phyloP scores from a whole-genome alignment of 2,888 invertebrate species.

The Meganola albula region DNA sequence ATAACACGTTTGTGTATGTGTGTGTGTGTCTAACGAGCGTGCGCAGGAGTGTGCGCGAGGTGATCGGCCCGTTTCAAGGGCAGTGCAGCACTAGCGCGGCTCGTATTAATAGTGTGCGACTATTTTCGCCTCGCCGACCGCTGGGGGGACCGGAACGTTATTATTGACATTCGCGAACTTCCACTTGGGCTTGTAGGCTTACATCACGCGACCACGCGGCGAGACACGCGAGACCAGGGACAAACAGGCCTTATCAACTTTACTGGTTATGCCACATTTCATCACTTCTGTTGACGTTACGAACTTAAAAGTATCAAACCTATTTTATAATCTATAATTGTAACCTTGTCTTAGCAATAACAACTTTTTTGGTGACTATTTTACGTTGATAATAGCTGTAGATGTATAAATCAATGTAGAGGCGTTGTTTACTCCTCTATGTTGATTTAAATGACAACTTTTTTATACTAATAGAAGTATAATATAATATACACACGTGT shows the following conservation, averaged over 20 bases:
- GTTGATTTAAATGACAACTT: no score
- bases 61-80: conserved; percentile 76
- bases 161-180: conserved; percentile 74
- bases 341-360: no score
- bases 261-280: not conserved
- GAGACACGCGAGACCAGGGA: conserved; percentile 22
- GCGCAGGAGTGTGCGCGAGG: conserved; percentile 64
- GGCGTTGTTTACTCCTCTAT: no score
- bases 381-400: no score
- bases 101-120: conserved; percentile 74
- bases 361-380: no score
- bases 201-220: conserved; percentile 36
- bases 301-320: no score
- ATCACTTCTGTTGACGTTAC: no score
- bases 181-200: conserved; percentile 49
- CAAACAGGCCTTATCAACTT: no score
- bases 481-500: no score
- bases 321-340: no score
- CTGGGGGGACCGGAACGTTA: conserved; percentile 68
- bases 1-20: conserved; percentile 34
- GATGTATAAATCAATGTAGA: no score
- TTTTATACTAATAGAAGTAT: no score
- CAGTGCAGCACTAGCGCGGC: conserved; percentile 71
- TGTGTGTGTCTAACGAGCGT: conserved; percentile 37
- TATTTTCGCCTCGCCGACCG: conserved; percentile 69